These are phyloP conservation scores for Takifugu rubripes DNA, from an alignment of 2,797 vertebrate species.

Conservation along the genomic window DNA sequence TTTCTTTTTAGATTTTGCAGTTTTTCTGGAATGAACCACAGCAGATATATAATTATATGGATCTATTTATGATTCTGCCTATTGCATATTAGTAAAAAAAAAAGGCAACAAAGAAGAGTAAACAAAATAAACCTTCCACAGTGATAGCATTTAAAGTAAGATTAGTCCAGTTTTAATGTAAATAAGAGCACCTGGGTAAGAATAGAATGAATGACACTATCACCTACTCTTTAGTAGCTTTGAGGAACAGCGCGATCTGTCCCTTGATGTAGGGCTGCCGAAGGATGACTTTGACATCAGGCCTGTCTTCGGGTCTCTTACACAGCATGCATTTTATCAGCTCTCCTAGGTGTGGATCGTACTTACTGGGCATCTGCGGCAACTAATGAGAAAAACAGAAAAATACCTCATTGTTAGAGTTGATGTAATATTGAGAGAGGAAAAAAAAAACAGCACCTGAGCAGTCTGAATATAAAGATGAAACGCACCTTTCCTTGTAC, in stretches of 20 bases:
- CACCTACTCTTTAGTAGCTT: conserved; percentile 91
- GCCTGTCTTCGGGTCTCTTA: conserved; percentile 90
- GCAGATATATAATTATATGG: neutral
- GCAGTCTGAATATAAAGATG: neutral
- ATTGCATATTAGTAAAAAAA: neutral
- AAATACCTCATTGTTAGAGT: neutral
- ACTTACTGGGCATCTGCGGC: conserved; percentile 92
- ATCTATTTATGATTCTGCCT: neutral
- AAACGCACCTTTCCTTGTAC: conserved; percentile 93
- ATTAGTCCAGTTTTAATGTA: neutral
- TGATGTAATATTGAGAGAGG: neutral
- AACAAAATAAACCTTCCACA: neutral
- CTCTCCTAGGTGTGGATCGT: conserved; percentile 86
- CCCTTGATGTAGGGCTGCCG: conserved; percentile 91
- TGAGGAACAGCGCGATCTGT: conserved; percentile 90
- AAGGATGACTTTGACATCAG: conserved; percentile 87
- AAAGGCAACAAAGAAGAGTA: neutral
- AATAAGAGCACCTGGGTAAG: no score
- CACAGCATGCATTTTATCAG: conserved; percentile 92
- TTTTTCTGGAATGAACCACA: conserved; percentile 78
- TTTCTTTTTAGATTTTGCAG: conserved; percentile 83
- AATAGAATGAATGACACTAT: neutral
- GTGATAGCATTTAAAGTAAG: neutral
- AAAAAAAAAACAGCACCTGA: neutral
- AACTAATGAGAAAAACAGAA: conserved; percentile 72